These are phyloP conservation scores for Polyploca ridens DNA, from an alignment of 2,888 invertebrate genomes.

Conservation along the genomic window DNA sequence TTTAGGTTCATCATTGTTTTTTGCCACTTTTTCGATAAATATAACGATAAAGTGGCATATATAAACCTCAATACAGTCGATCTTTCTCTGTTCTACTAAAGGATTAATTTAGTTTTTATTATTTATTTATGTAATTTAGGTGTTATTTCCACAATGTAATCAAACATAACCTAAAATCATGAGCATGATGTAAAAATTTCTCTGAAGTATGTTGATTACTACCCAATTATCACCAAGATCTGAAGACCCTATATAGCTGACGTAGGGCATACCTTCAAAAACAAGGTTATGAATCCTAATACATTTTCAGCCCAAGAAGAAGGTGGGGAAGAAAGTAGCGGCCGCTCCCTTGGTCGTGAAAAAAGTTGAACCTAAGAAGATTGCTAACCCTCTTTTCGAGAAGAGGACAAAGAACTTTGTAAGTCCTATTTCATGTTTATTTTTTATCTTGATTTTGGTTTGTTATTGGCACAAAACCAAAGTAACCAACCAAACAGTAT, in stretches of 20 bases:
- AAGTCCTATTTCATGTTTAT: constrained; percentile 56
- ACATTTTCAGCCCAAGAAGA: constrained; percentile 92
- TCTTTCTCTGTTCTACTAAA: constrained; percentile 5
- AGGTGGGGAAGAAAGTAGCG: constrained; percentile 97
- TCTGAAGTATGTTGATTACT: constrained; percentile 64
- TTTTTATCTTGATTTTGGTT: too few species aligned
- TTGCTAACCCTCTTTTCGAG: constrained; percentile 98
- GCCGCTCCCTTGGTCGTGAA: constrained; percentile 97
- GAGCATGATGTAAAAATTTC: constrained; percentile 67
- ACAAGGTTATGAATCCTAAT: constrained; percentile 16
- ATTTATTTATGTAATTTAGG: too few species aligned
- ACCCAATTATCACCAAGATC: constrained; percentile 69
- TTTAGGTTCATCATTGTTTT: constrained; percentile 53
- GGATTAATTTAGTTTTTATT: not conserved
- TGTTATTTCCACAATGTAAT: constrained; percentile 9
- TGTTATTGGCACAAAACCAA: not conserved
- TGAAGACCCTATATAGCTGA: constrained; percentile 32
- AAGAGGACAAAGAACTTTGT: constrained; percentile 99
- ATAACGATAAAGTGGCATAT: constrained; percentile 27
- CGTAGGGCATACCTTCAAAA: not conserved
- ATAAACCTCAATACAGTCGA: not conserved
- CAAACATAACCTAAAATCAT: constrained; percentile 58
- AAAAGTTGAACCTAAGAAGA: constrained; percentile 96
- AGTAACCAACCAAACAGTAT: too few species aligned
- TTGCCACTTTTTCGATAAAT: constrained; percentile 38